Conservation (phyloP, 2,797 vertebrate species). For the Gymnodraco acuticeps region DNA sequence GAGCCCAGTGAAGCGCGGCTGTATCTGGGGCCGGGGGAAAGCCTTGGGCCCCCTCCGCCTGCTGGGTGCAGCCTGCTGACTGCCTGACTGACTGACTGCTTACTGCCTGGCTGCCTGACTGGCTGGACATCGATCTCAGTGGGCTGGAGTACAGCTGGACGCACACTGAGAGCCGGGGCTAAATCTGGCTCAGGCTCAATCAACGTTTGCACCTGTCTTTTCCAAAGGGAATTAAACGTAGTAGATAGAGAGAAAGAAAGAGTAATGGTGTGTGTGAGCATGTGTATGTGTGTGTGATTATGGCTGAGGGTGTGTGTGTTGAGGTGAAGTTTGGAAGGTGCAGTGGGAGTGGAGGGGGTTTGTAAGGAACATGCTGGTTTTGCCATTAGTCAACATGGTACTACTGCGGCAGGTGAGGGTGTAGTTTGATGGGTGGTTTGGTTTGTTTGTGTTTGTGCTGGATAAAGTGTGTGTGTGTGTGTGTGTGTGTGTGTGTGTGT, state of each 20-base stretch:
- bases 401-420: slow-evolving; percentile 64
- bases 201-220: slow-evolving; percentile 85
- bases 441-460: slow-evolving; percentile 36
- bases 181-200: slow-evolving; percentile 84
- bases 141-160: slow-evolving; percentile 90
- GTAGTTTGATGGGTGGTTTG: slow-evolving; percentile 40
- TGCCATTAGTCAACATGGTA: slow-evolving; percentile 53
- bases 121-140: slow-evolving; percentile 91
- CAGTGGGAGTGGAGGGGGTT: slow-evolving; percentile 48
- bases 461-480: slow-evolving; percentile 39
- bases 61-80: slow-evolving; percentile 78
- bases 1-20: slow-evolving; percentile 82
- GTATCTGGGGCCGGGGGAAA: slow-evolving; percentile 74
- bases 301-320: slow-evolving; percentile 43
- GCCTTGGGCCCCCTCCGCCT: slow-evolving; percentile 76
- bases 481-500: slow-evolving; percentile 35
- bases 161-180: slow-evolving; percentile 87
- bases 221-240: slow-evolving; percentile 84
- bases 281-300: slow-evolving; percentile 56
- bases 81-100: slow-evolving; percentile 70
- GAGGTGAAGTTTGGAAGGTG: slow-evolving; percentile 60
- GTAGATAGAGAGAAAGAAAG: slow-evolving; percentile 83
- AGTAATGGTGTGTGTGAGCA: slow-evolving; percentile 83
- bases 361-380: slow-evolving; percentile 55
- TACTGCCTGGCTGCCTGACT: slow-evolving; percentile 65